Percentiles rank a stretch among this genome's conserved stretches.
Evolutionary conservation across 2,113 vertebrate genomes (phyloP).

Genomic region (Gopherus evgoodei): DNA sequence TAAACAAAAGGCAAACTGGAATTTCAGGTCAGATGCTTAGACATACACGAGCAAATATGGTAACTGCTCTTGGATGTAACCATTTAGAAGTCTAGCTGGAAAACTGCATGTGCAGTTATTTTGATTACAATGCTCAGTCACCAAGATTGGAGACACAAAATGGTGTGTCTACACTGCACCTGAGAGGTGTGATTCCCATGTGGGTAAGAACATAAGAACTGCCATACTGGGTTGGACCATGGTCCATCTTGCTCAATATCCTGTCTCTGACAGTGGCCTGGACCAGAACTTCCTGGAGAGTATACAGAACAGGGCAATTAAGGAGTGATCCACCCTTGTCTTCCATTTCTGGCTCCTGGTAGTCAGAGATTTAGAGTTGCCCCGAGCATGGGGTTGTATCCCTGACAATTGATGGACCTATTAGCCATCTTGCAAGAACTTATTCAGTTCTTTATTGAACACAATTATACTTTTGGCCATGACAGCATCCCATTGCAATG

Average conservation of each 20-base stretch:
- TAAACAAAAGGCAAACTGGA: neutral
- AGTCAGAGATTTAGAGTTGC: neutral
- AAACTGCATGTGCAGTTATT: neutral
- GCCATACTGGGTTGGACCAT: neutral
- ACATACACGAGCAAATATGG: neutral
- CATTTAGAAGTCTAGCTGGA: neutral
- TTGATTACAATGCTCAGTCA: neutral
- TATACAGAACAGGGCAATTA: neutral
- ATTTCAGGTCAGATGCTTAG: neutral
- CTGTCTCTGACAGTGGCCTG: neutral
- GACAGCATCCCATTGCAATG: neutral
- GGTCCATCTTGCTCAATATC: neutral
- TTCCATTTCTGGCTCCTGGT: neutral
- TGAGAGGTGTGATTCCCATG: neutral
- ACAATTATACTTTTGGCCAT: neutral
- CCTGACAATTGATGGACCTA: neutral
- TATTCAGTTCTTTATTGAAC: neutral
- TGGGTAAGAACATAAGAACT: neutral
- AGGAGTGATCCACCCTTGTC: neutral
- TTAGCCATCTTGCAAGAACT: too few relatives aligned
- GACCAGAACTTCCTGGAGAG: neutral
- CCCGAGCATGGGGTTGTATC: neutral
- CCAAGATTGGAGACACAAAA: neutral
- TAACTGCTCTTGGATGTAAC: neutral
- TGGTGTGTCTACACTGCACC: neutral